Percentiles rank a stretch among this genome's conserved stretches.
Conservation (phyloP, 2,888 invertebrate species). For the Lepidocyrtinus sp. region DNA sequence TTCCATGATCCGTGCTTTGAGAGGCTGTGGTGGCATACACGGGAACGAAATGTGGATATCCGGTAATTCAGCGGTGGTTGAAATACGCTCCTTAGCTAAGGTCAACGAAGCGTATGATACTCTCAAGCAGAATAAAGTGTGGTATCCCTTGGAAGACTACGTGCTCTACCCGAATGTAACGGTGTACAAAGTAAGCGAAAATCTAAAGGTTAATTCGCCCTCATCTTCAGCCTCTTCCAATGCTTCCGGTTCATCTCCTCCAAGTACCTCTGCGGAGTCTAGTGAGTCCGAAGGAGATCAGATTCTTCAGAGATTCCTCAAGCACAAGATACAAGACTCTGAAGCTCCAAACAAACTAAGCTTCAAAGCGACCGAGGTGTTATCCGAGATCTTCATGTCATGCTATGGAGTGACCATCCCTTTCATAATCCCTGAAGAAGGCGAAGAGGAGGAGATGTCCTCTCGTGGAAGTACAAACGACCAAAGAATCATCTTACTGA, state of each 20-base stretch:
- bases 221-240: background rate
- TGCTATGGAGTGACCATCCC: constrained; percentile 41
- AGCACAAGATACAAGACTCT: constrained; percentile 19
- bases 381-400: constrained; percentile 39
- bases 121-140: constrained; percentile 46
- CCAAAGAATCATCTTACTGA: constrained; percentile 11
- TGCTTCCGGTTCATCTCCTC: background rate
- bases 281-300: background rate
- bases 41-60: constrained; percentile 56
- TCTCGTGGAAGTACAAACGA: background rate
- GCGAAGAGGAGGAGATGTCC: background rate
- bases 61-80: constrained; percentile 43
- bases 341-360: constrained; percentile 28
- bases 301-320: constrained; percentile 18
- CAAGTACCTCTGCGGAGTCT: too few species aligned
- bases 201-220: background rate
- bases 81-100: constrained; percentile 37
- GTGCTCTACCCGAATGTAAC: constrained; percentile 45
- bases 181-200: constrained; percentile 25
- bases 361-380: constrained; percentile 32
- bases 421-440: background rate
- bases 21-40: constrained; percentile 54
- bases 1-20: constrained; percentile 33
- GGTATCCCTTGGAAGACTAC: constrained; percentile 57
- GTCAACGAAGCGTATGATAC: constrained; percentile 37